These are phyloP conservation scores for Metalampra italica DNA, from an alignment of 2,888 invertebrate genomes.

Conservation along the genomic window DNA sequence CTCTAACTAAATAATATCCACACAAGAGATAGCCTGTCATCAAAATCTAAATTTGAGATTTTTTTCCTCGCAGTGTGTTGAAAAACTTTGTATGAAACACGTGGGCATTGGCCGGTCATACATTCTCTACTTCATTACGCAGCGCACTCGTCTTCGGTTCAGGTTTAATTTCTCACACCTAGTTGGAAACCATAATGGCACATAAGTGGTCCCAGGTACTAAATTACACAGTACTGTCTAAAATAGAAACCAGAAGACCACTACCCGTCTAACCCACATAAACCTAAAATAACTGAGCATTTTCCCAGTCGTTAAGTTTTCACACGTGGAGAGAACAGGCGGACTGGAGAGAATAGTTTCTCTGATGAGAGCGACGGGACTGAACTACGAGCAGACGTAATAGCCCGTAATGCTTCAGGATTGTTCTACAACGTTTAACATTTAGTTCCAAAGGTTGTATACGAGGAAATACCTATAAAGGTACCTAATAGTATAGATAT, in stretches of 20 bases:
- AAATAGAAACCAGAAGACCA: constrained; percentile 2
- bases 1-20: too few species aligned
- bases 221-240: background rate
- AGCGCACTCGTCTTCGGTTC: too few species aligned
- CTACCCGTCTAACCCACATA: too few species aligned
- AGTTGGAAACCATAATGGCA: background rate
- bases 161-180: background rate
- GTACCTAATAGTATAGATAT: too few species aligned
- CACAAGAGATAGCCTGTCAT: too few species aligned
- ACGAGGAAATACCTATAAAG: too few species aligned
- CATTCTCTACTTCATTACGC: too few species aligned
- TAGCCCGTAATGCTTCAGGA: constrained; percentile 18
- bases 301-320: constrained; percentile 39
- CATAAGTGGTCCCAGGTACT: background rate
- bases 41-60: too few species aligned
- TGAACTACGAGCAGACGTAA: constrained; percentile 18
- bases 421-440: constrained; percentile 16
- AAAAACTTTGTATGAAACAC: too few species aligned
- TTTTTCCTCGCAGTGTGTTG: too few species aligned
- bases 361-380: constrained; percentile 31
- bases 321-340: constrained; percentile 24
- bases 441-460: background rate
- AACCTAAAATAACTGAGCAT: constrained; percentile 26
- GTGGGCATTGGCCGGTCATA: too few species aligned
- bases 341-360: constrained; percentile 6